phyloP scores from a whole-genome alignment of 2,113 vertebrate species.

The Bolborhynchus lineola region DNA sequence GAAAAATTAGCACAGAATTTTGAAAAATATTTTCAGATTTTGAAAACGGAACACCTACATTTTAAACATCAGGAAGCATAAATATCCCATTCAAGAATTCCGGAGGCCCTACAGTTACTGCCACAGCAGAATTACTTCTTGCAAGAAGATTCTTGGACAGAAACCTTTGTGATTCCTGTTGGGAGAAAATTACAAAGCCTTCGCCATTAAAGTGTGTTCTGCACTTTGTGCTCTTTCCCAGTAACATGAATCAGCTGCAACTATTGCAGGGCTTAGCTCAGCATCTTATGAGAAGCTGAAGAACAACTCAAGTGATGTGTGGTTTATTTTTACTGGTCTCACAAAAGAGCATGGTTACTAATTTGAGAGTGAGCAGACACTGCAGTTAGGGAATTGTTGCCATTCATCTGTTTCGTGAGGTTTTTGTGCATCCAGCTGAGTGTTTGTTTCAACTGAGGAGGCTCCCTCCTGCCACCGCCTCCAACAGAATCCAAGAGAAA shows the following conservation, averaged over 20 bases:
- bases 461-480: constrained; percentile 7
- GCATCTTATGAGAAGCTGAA: not conserved
- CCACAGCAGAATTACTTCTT: not conserved
- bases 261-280: constrained; percentile 2
- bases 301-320: not conserved
- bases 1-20: not conserved
- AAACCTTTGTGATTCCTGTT: not conserved
- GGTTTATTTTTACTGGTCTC: constrained; percentile 29
- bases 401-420: constrained; percentile 54
- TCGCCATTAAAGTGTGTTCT: not conserved
- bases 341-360: constrained; percentile 14
- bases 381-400: constrained; percentile 16
- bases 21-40: not conserved
- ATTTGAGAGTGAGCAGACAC: not conserved
- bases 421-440: constrained; percentile 6
- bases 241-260: not conserved
- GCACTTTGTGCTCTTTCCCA: not conserved
- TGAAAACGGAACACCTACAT: not conserved
- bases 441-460: not conserved
- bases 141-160: not conserved
- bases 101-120: not conserved
- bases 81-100: not conserved
- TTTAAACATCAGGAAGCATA: not conserved
- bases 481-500: constrained; percentile 1
- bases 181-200: not conserved